Evolutionary conservation across 1,140 invertebrate species (phyloP).

Genomic region (Heliconius hermathena): DNA sequence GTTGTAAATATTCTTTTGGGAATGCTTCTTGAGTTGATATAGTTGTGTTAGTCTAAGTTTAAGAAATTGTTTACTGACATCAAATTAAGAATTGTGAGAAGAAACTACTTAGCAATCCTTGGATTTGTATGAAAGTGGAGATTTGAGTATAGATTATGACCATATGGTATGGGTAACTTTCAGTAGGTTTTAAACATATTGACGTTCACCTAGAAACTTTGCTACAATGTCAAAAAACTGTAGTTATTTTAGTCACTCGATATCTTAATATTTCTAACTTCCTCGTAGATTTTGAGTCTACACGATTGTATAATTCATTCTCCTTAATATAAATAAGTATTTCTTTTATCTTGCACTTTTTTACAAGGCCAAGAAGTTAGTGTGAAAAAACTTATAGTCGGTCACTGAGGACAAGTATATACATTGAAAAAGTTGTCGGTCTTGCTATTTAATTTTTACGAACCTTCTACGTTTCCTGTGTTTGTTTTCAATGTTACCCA

Average conservation of each 20-base stretch:
- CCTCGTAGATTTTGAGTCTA: too few species aligned
- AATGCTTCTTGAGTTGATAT: background rate
- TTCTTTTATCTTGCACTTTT: background rate
- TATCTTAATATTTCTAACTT: too few species aligned
- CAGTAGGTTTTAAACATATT: too few species aligned
- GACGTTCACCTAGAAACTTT: too few species aligned
- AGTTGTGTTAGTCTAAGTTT: background rate
- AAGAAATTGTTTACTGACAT: slow-evolving; percentile 27
- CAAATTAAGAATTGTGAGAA: too few species aligned
- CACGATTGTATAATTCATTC: slow-evolving; percentile 4
- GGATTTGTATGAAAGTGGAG: too few species aligned
- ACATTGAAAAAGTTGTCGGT: slow-evolving; percentile 42
- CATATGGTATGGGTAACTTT: too few species aligned
- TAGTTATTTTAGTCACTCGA: too few species aligned
- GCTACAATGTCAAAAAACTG: too few species aligned
- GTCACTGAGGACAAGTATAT: background rate
- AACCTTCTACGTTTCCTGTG: slow-evolving; percentile 53
- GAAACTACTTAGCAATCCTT: too few species aligned
- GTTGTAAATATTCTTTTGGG: background rate
- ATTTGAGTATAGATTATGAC: too few species aligned
- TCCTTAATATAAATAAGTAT: background rate
- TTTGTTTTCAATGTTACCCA: slow-evolving; percentile 51
- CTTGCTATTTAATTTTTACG: slow-evolving; percentile 29
- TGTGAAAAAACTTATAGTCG: slow-evolving; percentile 12
- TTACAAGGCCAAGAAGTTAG: background rate